These are phyloP conservation scores for Myotis brandtii DNA, from an alignment of 2,113 vertebrate genomes.

Conservation along the genomic window DNA sequence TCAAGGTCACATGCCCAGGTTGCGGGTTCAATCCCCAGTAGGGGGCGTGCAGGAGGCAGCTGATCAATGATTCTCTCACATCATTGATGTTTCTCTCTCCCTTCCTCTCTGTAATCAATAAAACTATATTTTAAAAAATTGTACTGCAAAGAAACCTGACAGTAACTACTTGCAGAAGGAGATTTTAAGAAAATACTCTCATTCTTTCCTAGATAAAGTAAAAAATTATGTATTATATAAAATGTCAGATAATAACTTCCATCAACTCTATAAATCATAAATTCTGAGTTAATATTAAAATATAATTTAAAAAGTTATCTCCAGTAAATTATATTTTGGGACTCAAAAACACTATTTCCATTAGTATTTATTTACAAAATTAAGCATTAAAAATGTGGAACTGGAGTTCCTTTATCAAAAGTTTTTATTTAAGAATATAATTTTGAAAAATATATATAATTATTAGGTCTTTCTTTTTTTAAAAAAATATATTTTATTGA, in stretches of 20 bases:
- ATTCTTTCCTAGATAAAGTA: not conserved
- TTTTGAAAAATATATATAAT: not conserved
- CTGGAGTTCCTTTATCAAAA: not conserved
- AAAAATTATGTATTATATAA: not conserved
- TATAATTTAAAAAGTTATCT: not conserved
- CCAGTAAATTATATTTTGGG: not conserved
- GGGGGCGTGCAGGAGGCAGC: too few relatives aligned
- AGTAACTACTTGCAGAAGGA: not conserved
- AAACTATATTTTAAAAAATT: too few relatives aligned
- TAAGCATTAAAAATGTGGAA: not conserved
- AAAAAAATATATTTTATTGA: too few relatives aligned
- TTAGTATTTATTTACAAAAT: not conserved
- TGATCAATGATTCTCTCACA: too few relatives aligned
- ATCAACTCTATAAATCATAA: not conserved
- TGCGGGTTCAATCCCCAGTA: too few relatives aligned
- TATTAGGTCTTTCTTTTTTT: not conserved
- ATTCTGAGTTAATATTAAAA: not conserved
- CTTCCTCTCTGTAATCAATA: too few relatives aligned
- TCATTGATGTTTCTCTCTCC: too few relatives aligned
- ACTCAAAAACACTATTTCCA: not conserved
- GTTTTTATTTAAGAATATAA: not conserved
- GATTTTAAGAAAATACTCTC: not conserved
- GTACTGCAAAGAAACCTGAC: not conserved
- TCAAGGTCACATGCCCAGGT: too few relatives aligned
- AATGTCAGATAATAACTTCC: not conserved